Base-by-base conservation (phyloP, 2,888 invertebrate genomes). In the Trissolcus japonicus region DNA sequence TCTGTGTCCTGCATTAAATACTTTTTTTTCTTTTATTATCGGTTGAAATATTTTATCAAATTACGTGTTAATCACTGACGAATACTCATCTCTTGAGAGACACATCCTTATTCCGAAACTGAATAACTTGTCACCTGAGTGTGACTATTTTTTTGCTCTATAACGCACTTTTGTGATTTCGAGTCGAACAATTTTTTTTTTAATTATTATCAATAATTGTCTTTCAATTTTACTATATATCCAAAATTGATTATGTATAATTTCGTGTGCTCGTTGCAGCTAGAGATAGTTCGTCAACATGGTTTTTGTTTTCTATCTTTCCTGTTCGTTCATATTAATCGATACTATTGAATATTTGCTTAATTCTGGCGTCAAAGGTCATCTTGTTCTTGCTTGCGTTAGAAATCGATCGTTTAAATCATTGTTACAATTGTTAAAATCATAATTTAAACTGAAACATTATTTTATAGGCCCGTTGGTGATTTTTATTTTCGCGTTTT, bases 1-100 rank as follows among this genome's bases (percentile, higher is more conserved):
- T 82, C 83, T 82, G 84, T 85, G 85, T 86, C 84, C 84, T 84
- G 86, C 85, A 84, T 84, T 83, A 84, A 86, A 87, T 85, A 86
- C 84, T 85, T 85, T 71, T 62, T 75, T 62, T 67, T 75, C 35
- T 60, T 54, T 29, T 50, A 66, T 76, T 76, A 72, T 72, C 85
- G 86, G 85, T 86, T 86, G 85, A 85, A 84, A 83, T 82, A 84
- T 86, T 86, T 76, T 76, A 84, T 86, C 83, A 79, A 82, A 79
- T 80, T 79, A 80, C 75, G 77, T 77, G 75, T 78, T 79, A 69
- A 75, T 77, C 75, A 77, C 69, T 78, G 78, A 80, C 75, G 76
- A 76, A 76, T 74, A 68, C 72, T 68, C 68, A 74, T 76, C 73
- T 71, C 79, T 81, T 71, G 56, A 73, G 72, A 73, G 67, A 68